Conservation (phyloP, 2,888 invertebrate genomes). For the Dichetophora obliterata region DNA sequence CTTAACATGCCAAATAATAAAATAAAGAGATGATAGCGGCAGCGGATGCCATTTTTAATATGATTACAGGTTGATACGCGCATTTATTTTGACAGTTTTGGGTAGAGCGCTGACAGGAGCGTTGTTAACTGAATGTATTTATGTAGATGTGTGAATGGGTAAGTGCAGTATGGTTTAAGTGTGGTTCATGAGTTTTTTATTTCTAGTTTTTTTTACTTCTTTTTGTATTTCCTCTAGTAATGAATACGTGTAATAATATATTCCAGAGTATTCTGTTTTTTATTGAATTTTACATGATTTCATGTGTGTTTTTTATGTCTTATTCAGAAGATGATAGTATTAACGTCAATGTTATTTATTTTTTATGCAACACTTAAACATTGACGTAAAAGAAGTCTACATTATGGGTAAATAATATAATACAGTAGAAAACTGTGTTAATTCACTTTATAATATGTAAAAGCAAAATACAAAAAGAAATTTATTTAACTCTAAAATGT, state of each 20-base stretch:
- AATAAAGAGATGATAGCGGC: not conserved
- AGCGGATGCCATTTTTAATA: constrained; percentile 5
- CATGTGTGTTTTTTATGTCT: not conserved
- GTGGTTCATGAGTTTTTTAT: not conserved
- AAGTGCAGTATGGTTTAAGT: not conserved
- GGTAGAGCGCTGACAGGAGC: not conserved
- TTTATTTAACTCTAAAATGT: too few species aligned
- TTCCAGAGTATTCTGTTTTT: not conserved
- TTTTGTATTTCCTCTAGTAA: not conserved
- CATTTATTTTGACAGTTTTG: not conserved
- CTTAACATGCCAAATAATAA: not conserved
- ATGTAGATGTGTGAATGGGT: not conserved
- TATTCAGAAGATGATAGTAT: not conserved
- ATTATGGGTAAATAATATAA: too few species aligned
- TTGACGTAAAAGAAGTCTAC: too few species aligned
- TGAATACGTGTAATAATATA: not conserved
- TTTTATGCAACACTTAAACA: too few species aligned
- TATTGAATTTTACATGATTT: not conserved
- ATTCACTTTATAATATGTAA: too few species aligned
- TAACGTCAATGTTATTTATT: too few species aligned
- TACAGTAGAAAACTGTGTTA: too few species aligned
- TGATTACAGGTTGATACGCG: constrained; percentile 10
- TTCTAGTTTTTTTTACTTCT: too few species aligned
- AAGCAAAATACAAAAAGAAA: too few species aligned
- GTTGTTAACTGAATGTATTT: not conserved